phyloP scores from a whole-genome alignment of 2,888 invertebrate genomes.

The Macrophya alboannulata region DNA sequence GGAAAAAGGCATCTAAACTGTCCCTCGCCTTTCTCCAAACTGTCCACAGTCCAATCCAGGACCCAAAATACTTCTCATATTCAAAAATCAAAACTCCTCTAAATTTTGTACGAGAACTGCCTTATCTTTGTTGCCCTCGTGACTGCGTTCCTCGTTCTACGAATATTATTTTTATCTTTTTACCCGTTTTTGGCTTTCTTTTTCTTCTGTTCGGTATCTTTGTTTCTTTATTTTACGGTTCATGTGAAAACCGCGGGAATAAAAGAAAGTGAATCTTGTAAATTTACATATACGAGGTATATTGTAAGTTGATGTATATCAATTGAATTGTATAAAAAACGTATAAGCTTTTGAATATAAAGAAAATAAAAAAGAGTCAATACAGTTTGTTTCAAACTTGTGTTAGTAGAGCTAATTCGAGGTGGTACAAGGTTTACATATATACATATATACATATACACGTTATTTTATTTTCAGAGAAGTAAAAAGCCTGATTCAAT shows the following conservation, averaged over 20 bases:
- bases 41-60: too few species aligned
- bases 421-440: background rate
- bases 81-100: too few species aligned
- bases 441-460: background rate
- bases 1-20: too few species aligned
- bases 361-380: background rate
- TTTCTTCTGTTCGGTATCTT: background rate
- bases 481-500: constrained; percentile 23
- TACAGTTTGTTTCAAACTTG: background rate
- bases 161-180: constrained; percentile 9
- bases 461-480: background rate
- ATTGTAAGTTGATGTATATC: background rate
- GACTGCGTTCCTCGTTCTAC: background rate
- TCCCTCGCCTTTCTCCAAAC: too few species aligned
- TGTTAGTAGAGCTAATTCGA: background rate
- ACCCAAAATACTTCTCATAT: too few species aligned
- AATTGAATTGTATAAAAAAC: background rate
- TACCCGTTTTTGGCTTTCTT: background rate
- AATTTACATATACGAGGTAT: background rate
- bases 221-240: background rate
- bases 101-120: too few species aligned
- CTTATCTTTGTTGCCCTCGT: too few species aligned
- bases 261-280: constrained; percentile 14
- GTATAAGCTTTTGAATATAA: background rate
- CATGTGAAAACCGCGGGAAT: background rate